Evolutionary conservation across 1,140 invertebrate genomes (phyloP).

Genomic region (Vanessa atalanta): DNA sequence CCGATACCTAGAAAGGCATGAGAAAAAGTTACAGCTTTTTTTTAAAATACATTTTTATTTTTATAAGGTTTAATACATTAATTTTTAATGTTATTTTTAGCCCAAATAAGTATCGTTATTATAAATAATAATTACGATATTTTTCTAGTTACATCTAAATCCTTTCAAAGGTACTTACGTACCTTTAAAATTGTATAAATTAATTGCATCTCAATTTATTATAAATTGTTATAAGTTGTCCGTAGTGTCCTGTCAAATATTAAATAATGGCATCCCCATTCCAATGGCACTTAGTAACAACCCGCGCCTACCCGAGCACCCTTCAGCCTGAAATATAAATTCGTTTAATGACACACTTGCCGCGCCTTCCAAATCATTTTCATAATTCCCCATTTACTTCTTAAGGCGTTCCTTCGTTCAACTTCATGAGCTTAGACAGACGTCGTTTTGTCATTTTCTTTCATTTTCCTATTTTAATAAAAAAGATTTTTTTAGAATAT

Average conservation of each 20-base stretch:
- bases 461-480: too few relatives aligned
- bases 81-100: too few relatives aligned
- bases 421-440: constrained; percentile 28
- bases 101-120: too few relatives aligned
- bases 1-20: too few relatives aligned
- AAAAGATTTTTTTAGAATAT: background rate
- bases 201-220: background rate
- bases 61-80: too few relatives aligned
- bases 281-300: constrained; percentile 58
- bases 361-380: constrained; percentile 39
- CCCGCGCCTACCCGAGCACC: constrained; percentile 45
- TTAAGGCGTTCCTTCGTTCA: constrained; percentile 30
- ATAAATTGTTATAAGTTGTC: background rate
- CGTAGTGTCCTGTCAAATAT: background rate
- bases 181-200: too few relatives aligned
- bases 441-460: background rate
- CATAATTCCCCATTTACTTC: constrained; percentile 34
- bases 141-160: too few relatives aligned
- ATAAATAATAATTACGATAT: too few relatives aligned
- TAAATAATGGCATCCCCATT: constrained; percentile 12
- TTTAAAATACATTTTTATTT: too few relatives aligned
- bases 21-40: too few relatives aligned
- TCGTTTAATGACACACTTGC: constrained; percentile 52
- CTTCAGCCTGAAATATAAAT: constrained; percentile 53
- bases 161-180: too few relatives aligned